Percentiles rank a stretch among this genome's conserved stretches.
Evolutionary conservation across 2,888 invertebrate species (phyloP).

Genomic region (Piscicola geometra): DNA sequence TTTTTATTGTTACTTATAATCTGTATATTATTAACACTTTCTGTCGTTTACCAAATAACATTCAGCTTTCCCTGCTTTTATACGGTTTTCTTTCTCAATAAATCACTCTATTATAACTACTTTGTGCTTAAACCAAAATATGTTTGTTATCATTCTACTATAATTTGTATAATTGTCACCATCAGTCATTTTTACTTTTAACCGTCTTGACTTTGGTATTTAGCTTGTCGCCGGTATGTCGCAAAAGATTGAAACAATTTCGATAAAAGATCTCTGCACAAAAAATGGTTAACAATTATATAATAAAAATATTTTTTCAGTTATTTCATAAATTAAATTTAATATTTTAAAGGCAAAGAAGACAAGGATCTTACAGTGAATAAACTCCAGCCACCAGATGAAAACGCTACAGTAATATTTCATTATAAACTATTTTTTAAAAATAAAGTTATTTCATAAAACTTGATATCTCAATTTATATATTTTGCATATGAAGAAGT

Average conservation of each 20-base stretch:
- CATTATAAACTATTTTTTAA: not conserved
- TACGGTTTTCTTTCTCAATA: too few species aligned
- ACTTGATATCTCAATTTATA: too few species aligned
- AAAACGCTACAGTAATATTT: slow-evolving; percentile 31
- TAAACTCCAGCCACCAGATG: slow-evolving; percentile 27
- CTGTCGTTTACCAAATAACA: too few species aligned
- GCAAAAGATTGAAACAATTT: slow-evolving; percentile 4
- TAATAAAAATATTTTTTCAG: not conserved
- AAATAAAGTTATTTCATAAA: too few species aligned
- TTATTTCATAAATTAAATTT: not conserved
- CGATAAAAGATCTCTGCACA: not conserved
- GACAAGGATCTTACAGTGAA: slow-evolving; percentile 20
- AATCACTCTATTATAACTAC: too few species aligned
- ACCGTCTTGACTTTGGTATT: not conserved
- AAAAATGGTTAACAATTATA: not conserved
- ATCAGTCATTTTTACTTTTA: not conserved
- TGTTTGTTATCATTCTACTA: too few species aligned
- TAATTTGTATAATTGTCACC: too few species aligned
- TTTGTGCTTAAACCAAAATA: too few species aligned
- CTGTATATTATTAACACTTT: too few species aligned
- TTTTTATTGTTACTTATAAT: not conserved
- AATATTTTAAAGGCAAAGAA: not conserved
- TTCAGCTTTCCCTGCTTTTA: too few species aligned
- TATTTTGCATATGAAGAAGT: not conserved
- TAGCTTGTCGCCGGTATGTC: not conserved